These are phyloP conservation scores for Microcebus griseorufus DNA, from an alignment of 2,113 vertebrate genomes.

Conservation along the genomic window DNA sequence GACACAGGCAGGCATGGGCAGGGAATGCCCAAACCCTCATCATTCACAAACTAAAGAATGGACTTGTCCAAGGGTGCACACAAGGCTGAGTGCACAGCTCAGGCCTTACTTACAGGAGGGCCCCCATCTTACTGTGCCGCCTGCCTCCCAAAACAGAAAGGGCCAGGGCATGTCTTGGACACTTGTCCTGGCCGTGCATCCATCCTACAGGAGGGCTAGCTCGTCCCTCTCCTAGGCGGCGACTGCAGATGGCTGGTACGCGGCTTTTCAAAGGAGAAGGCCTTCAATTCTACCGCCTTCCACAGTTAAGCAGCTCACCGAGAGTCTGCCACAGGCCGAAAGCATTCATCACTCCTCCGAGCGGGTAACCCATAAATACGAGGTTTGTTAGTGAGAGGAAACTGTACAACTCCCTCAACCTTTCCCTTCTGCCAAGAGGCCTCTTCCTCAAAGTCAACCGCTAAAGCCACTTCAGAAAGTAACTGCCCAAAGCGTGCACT, in stretches of 20 bases:
- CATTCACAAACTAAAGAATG: background rate
- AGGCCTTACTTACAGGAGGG: fast-evolving
- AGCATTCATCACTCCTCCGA: background rate
- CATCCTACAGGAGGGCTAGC: fast-evolving
- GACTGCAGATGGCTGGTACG: background rate
- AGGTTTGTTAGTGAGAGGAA: slow-evolving; percentile 67
- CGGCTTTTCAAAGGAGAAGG: background rate
- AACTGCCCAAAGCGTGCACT: background rate
- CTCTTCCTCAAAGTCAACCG: slow-evolving; percentile 75
- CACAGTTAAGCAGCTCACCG: background rate
- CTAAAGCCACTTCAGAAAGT: slow-evolving; percentile 77
- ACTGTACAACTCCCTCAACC: slow-evolving; percentile 44
- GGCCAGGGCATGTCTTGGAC: background rate
- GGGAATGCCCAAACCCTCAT: background rate
- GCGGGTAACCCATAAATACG: background rate
- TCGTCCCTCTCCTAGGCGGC: background rate
- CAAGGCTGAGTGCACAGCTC: background rate
- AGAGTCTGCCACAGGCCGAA: fast-evolving
- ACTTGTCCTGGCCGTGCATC: background rate
- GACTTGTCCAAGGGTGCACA: background rate
- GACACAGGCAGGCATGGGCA: background rate
- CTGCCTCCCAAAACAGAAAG: background rate
- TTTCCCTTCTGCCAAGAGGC: slow-evolving; percentile 76
- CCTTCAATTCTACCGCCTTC: background rate
- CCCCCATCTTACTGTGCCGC: fast-evolving